Conservation (phyloP, 2,113 vertebrate species). For the Tor tambroides region DNA sequence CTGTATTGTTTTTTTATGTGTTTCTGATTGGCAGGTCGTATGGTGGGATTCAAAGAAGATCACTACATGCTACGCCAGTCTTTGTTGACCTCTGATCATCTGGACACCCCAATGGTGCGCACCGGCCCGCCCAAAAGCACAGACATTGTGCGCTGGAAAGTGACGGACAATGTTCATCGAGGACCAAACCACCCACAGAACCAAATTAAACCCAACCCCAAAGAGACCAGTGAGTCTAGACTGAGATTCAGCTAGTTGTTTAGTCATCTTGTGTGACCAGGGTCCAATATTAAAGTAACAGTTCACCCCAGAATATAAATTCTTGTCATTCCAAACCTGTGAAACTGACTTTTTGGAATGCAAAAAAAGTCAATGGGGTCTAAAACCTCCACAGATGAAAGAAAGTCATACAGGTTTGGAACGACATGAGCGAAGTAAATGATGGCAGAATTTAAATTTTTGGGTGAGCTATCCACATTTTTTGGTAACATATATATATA, state of each 20-base stretch:
- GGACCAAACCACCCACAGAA: conserved; percentile 67
- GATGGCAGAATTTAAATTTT: neutral
- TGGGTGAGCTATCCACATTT: neutral
- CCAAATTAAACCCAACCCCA: conserved; percentile 76
- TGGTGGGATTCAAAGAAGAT: conserved; percentile 94
- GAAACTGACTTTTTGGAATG: no score
- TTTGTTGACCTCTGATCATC: conserved; percentile 85
- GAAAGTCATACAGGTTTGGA: no score
- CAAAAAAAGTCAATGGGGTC: no score
- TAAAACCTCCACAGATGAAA: no score
- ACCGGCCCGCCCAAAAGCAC: conserved; percentile 85
- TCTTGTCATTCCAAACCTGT: no score
- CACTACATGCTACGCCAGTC: conserved; percentile 92
- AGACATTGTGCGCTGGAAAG: conserved; percentile 90
- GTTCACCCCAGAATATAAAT: no score
- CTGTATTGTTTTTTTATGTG: conserved; percentile 29
- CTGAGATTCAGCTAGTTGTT: neutral
- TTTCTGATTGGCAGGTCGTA: conserved; percentile 79
- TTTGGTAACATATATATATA: neutral
- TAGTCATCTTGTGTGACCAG: neutral
- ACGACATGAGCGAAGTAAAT: no score
- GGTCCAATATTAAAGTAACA: neutral
- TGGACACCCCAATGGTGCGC: conserved; percentile 92
- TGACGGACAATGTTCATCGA: conserved; percentile 91
- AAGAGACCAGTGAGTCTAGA: conserved; percentile 81